Base-by-base conservation (phyloP, 2,797 vertebrate species). In the Apogon talboti region DNA sequence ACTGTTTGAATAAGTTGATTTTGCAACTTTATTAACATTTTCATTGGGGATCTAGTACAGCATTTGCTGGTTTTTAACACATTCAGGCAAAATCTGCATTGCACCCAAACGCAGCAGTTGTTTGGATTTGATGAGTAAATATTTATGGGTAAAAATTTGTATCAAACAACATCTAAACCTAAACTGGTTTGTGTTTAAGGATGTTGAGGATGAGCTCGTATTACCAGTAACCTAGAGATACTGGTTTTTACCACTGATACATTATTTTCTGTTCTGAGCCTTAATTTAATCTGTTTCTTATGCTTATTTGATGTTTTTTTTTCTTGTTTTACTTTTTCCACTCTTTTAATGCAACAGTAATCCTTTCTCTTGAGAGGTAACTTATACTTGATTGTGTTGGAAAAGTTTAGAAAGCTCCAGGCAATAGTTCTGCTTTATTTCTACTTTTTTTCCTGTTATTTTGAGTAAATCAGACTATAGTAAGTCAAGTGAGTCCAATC, bases 401-500 rank as follows among this genome's bases (percentile, higher is more conserved):
- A 55, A 74, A 28, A 80, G 74, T 72, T 86, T 58, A 45, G 61
- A 70, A 52, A 38, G 65, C 78, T 66, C 15, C 50, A 42, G 83
- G 80, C 78, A 33, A 58, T 24, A 43, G 9, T 30, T 7, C 35
- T 19, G 53, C 37, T n/a, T 46, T 15, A 44, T 49, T 6, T 43
- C 18, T 2, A 24, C 24, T 6, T 73, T 44, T 33, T 56, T 28
- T 4, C 49, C 15, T 37, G 11, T 18, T 44, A 11, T 41, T 60
- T 58, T 50, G 38, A n/a, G 61, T 14, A 16, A 38, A 21, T 16
- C 54, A 44, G 21, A 21, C 60, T 50, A 14, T 50, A 63, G 66
- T 67, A 67, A 76, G 50, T 76, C 52, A 70, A 83, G 68, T 51
- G 81, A 77, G 54, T 78, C 70, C 58, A 84, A 76, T 81, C 70